Conservation (phyloP, 2,888 invertebrate genomes). For the Chalcosyrphus nemorum region DNA sequence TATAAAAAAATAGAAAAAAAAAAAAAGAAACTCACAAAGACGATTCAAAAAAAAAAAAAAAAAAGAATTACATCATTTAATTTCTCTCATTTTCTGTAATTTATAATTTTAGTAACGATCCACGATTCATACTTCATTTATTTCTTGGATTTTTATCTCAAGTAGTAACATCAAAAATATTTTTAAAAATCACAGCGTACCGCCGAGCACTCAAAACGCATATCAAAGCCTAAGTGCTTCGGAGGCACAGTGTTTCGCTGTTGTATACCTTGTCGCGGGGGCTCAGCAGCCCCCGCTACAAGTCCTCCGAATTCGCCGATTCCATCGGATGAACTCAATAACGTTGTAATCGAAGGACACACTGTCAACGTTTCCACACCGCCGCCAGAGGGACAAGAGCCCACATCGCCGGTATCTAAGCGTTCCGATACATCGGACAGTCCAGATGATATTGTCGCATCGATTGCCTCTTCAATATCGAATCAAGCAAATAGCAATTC, state of each 20-base stretch:
- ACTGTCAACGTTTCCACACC: conserved; percentile 64
- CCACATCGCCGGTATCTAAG: conserved; percentile 74
- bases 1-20: neutral
- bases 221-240: conserved; percentile 81
- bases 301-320: conserved; percentile 83
- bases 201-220: conserved; percentile 75
- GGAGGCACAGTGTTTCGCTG: conserved; percentile 91
- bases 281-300: conserved; percentile 86
- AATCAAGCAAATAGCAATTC: conserved; percentile 69
- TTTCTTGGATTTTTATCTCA: conserved; percentile 65
- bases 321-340: conserved; percentile 78
- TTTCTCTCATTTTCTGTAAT: conserved; percentile 67
- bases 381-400: conserved; percentile 68
- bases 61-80: conserved; percentile 56
- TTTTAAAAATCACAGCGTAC: conserved; percentile 70
- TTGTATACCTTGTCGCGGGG: conserved; percentile 92
- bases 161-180: conserved; percentile 61
- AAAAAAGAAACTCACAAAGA: conserved; percentile 17
- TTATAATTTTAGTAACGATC: conserved; percentile 67
- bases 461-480: conserved; percentile 69
- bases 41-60: conserved; percentile 11
- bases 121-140: conserved; percentile 72
- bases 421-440: conserved; percentile 77
- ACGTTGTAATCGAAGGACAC: conserved; percentile 74
- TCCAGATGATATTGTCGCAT: conserved; percentile 75